Base-by-base conservation (phyloP, 2,888 invertebrate genomes). In the Venustoraphidia nigricollis region DNA sequence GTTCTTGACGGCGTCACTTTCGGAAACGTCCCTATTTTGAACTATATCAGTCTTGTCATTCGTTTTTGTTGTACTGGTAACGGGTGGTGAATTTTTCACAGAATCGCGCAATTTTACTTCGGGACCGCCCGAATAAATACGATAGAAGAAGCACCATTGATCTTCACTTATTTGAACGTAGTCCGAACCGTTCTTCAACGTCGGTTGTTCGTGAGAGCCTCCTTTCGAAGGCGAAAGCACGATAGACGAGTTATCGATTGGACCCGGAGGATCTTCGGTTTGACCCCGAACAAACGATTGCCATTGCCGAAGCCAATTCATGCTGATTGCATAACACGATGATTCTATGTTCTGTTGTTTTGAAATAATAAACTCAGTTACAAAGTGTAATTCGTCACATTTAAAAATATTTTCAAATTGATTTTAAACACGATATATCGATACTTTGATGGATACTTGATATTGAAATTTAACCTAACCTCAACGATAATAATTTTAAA, bases 261-360 rank as follows among this genome's bases (percentile, higher is more conserved):
- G 86, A 5, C 84, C 86, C 34, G 94, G 93, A 27, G 86, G 83
- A 54, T 85, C 88, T 55, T 72, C 75, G 34, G 77, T 79, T 58
- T 81, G 77, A 55, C 82, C 83, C 35, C 85, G 74, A 1, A 90
- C 87, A 67, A 93, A 95, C 49, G 79, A 81, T 65, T 94, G 91
- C 95, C 95, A 95, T 59, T 83, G 83, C 2, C 86, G 76, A 64
- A 90, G 80, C 91, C 91, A 92, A 51, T 78, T 76, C 84, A 86
- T 86, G 53, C 86, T 83, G 55, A 91, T 77, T 9, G 84, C 88
- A 67, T 81, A 88, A 6, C 27, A 27, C 27, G 79, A 77, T 45
- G 76, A 75, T 46, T 82, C 78, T 51, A 75, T 75, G 50, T 75
- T 70, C 69, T 73, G 27, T 27, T 27, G 27, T 27, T 27, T 27